These are phyloP conservation scores for Sussaba pulchella DNA, from an alignment of 2,888 invertebrate genomes.

Conservation along the genomic window DNA sequence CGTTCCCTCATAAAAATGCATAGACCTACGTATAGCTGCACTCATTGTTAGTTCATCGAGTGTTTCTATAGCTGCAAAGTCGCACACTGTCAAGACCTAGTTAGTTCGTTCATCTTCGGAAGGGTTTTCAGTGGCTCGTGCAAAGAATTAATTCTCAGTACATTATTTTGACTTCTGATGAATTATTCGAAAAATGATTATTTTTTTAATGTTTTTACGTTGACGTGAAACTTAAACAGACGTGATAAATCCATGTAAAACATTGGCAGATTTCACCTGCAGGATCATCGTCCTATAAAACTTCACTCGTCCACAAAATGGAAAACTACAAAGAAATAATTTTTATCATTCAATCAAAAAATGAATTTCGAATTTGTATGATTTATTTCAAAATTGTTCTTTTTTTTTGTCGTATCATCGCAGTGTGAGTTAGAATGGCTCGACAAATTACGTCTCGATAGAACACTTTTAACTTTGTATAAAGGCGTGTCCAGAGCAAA, in stretches of 20 bases:
- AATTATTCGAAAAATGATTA: too few relatives aligned
- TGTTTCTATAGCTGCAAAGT: background rate
- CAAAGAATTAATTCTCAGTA: background rate
- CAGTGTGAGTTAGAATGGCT: background rate
- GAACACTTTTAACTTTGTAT: background rate
- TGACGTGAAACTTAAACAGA: background rate
- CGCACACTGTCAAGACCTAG: background rate
- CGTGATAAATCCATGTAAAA: background rate
- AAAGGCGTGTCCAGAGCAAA: too few relatives aligned
- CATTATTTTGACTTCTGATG: too few relatives aligned
- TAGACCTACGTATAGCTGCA: background rate
- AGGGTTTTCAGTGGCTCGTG: background rate
- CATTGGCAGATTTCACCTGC: background rate
- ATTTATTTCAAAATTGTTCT: background rate
- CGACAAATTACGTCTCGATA: background rate
- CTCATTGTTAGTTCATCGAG: background rate
- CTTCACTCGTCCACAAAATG: background rate
- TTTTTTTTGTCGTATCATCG: background rate
- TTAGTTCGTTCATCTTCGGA: background rate
- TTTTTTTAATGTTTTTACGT: background rate
- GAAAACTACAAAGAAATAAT: too few relatives aligned
- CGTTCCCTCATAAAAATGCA: conserved; percentile 16
- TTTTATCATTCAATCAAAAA: background rate
- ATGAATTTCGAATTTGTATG: background rate
- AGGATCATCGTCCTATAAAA: background rate